These are phyloP conservation scores for pig (Sus scrofa) DNA, from an alignment of 2,113 vertebrate species.

Conservation along the genomic window T2T-Sscrofa CM000817.6:5223501-5224000, in stretches of 20 bases:
- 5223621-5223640: not conserved
- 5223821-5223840: not conserved
- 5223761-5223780: too few species aligned
- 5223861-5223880: not conserved
- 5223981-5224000: not conserved
- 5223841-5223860: not conserved
- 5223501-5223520: not conserved
- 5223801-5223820: not conserved
- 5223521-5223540: not conserved
- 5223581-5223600: not conserved
- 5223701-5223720: not conserved
- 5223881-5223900: not conserved
- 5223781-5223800: not conserved
- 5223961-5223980: not conserved
- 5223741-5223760: not conserved
- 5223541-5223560: too few species aligned
- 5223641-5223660: not conserved
- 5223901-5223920: not conserved
- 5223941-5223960: not conserved
- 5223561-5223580: not conserved
- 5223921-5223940: not conserved
- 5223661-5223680: not conserved
- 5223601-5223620: not conserved
- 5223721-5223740: not conserved
- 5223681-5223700: not conserved